phyloP scores from a whole-genome alignment of 30 jellyfish, hydroid and myxozoan species.

The Cassiopea xamachana region DNA sequence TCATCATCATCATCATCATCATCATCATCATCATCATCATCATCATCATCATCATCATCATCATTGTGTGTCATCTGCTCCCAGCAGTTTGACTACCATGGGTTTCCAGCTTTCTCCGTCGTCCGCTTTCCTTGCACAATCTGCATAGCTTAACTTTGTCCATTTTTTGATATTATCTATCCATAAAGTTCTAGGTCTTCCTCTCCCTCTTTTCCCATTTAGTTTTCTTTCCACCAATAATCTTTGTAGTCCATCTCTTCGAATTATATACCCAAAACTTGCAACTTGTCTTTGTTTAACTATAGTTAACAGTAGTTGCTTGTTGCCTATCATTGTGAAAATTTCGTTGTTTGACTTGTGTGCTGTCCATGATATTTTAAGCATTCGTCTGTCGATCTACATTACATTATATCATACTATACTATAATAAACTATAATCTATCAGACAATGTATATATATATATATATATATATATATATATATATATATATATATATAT shows the following conservation, averaged over 20 bases:
- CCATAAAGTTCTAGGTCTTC: neutral
- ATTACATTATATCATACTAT: too few relatives aligned
- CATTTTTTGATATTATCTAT: neutral
- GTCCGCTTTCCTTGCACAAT: neutral
- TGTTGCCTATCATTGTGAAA: neutral
- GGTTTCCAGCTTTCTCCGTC: neutral
- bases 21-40: conserved; percentile 8
- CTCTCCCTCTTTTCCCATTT: neutral
- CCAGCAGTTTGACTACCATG: neutral
- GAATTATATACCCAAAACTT: neutral
- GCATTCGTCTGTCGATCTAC: neutral
- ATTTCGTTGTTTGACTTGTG: neutral
- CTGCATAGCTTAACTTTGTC: neutral
- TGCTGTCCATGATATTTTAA: neutral
- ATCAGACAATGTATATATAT: too few relatives aligned
- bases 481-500: too few relatives aligned
- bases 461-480: too few relatives aligned
- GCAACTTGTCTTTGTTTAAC: neutral
- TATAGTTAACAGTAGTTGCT: neutral
- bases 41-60: conserved; percentile 11
- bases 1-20: conserved; percentile 11
- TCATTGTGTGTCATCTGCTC: neutral
- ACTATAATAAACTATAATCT: too few relatives aligned
- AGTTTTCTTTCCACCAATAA: neutral
- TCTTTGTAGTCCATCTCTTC: neutral